These are phyloP conservation scores for Phymanthus crucifer DNA, from an alignment of 92 coral and sea anemone genomes.

Conservation along the genomic window DNA sequence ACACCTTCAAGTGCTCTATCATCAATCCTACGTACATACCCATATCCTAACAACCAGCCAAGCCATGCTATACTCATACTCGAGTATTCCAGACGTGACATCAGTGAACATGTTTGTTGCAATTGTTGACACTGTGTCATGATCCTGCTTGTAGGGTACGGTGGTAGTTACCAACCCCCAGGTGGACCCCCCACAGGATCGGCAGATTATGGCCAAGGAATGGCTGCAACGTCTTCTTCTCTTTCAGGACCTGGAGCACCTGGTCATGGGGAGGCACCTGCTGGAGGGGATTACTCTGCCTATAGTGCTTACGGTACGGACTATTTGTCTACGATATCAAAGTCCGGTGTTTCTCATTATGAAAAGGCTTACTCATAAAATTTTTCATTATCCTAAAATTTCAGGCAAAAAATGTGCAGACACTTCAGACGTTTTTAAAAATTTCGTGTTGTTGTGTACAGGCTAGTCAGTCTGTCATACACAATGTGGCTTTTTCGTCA, in stretches of 20 bases:
- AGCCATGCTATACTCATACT: background rate
- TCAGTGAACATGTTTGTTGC: background rate
- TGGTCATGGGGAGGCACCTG: conserved; percentile 51
- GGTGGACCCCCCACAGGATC: conserved; percentile 37
- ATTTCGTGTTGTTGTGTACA: no score
- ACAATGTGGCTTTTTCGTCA: no score
- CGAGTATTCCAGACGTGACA: background rate
- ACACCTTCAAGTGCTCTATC: no score
- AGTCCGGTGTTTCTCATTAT: background rate
- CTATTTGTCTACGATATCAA: background rate
- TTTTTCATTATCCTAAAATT: no score
- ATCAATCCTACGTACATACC: no score
- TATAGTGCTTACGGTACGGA: conserved; percentile 53
- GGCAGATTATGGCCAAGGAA: conserved; percentile 34
- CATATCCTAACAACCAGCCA: background rate
- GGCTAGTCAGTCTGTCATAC: no score
- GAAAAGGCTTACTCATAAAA: background rate
- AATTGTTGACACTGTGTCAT: background rate
- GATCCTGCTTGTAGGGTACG: conserved; percentile 25
- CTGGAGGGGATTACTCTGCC: conserved; percentile 52
- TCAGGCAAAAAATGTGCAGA: no score
- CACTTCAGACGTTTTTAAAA: no score
- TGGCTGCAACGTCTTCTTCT: conserved; percentile 49
- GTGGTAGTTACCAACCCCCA: conserved; percentile 22
- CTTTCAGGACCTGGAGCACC: conserved; percentile 48